Base-by-base conservation (phyloP, 64 coral and sea anemone genomes). In the Montipora foliosa region DNA sequence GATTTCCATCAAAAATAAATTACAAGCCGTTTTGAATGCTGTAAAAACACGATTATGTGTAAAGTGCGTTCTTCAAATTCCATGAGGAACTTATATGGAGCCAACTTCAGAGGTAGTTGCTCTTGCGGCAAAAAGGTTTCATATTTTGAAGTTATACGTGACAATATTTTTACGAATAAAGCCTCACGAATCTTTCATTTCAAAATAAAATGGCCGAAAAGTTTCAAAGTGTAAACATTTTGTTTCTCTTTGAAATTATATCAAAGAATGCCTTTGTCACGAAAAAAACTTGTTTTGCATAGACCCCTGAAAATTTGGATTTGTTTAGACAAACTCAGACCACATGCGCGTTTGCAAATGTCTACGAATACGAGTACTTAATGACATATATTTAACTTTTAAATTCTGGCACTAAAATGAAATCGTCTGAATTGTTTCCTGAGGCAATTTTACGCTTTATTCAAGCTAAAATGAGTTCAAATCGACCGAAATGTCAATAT, bases 401-500 rank as follows among this genome's bases (percentile, higher is more conserved):
- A 25, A 14, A 25, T 76, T 14, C 2, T 76, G 74, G 4, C 12
- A 4, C 5, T 10, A 46, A 76, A 76, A 29, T 76, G 13, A 15
- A 71, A 71, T 71, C 5, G 19, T 6, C 20, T 22, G 68, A 6
- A 11, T 4, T 22, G 5, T 71, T 24, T 3, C 8, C 14, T 5
- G 3, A n/a, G 21, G 68, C 68, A 24, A 11, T 71, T 21, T 21
- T 21, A 5, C 3, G 20, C 68, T 4, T 21, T 21, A 2, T 1
- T 5, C 19, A 71, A 5, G 21, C 20, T 71, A 5, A 71, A 9
- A 5, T 71, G 68, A 5, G 68, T 24, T 68, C 17, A 71, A n/a
- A 71, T 22, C 68, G 19, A 19, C 68, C 22, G 55, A 82, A 82
- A 82, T 62, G 79, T 82, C 57, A 82, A 82, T 60, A 82, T 64